phyloP scores from a whole-genome alignment of 2,888 invertebrate genomes.

The Sinotaia quadrata region DNA sequence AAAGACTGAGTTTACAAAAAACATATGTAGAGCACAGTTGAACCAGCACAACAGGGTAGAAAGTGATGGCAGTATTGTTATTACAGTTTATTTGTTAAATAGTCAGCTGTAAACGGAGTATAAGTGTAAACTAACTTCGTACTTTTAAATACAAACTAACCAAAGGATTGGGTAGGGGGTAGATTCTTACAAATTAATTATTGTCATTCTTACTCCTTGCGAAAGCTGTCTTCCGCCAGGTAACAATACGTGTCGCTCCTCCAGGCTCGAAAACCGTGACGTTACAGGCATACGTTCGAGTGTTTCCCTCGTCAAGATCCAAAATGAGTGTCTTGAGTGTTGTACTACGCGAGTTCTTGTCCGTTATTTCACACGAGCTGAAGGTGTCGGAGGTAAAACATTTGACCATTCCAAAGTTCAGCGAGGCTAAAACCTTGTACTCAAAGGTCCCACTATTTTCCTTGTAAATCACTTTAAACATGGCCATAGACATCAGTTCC shows the following conservation, averaged over 20 bases:
- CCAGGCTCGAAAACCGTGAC: conserved; percentile 17
- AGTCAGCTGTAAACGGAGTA: no score
- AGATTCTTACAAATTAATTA: no score
- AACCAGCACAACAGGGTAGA: no score
- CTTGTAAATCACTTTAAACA: background rate
- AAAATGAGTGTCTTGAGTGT: background rate
- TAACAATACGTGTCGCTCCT: background rate
- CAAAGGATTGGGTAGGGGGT: no score
- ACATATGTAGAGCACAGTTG: no score
- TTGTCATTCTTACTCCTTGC: background rate
- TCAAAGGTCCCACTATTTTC: background rate
- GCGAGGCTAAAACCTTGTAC: conserved; percentile 4
- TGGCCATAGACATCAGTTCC: conserved; percentile 17
- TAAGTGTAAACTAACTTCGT: no score
- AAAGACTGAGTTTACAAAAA: no score
- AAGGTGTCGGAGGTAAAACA: conserved; percentile 19
- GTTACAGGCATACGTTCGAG: conserved; percentile 14
- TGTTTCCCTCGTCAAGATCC: background rate
- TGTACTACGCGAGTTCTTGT: conserved; percentile 5
- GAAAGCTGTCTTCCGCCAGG: conserved; percentile 3
- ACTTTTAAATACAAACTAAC: no score
- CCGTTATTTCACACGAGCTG: conserved; percentile 5
- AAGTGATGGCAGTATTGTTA: no score
- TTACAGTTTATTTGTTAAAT: no score
- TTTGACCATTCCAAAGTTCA: conserved; percentile 13